Base-by-base conservation (phyloP, 92 coral and sea anemone species). In the Palythoa caribaeorum region DNA sequence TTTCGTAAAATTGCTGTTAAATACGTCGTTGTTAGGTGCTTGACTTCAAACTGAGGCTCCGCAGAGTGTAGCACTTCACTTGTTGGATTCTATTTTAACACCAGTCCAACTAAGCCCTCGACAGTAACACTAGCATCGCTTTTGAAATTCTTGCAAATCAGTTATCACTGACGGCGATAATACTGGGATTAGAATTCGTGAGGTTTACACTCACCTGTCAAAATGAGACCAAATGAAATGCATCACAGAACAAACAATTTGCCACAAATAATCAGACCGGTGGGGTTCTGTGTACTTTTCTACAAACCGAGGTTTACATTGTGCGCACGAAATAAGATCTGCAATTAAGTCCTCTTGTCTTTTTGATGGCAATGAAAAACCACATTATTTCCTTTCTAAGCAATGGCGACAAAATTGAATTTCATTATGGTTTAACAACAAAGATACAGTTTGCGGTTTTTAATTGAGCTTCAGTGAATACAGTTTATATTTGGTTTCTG, bases 261-360 rank as follows among this genome's bases (percentile, higher is more conserved):
- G 73, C 39, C 12, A 63, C 47, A 66, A 81, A 81, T 81, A 69
- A 81, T 14, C 86, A 44, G 8, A 17, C 76, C 86, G 86, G 76
- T 62, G 60, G 59, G 15, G n/a, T 51, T 21, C 44, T 81, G 73
- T 66, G 66, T 48, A 66, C 60, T 12, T 66, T 81, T 20, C 47
- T 48, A 65, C 63, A 68, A 66, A 48, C 71, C 39, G 50, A 60
- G 14, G 57, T 66, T 81, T 65, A 81, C 59, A 81, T 48, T 81
- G 73, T 57, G 66, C 52, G n/a, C 62, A 66, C 47, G 75, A 81
- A 81, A 66, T 40, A 11, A 55, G 76, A 81, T 47, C 76, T 66
- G 54, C 40, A 81, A 66, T 81, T 66, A 81, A 81, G 55, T 55
- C 62, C 47, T 65, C 86, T 28, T 81, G 76, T 81, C 76, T 57